Conservation (phyloP, 2,797 vertebrate species). For the Gila robusta region DNA sequence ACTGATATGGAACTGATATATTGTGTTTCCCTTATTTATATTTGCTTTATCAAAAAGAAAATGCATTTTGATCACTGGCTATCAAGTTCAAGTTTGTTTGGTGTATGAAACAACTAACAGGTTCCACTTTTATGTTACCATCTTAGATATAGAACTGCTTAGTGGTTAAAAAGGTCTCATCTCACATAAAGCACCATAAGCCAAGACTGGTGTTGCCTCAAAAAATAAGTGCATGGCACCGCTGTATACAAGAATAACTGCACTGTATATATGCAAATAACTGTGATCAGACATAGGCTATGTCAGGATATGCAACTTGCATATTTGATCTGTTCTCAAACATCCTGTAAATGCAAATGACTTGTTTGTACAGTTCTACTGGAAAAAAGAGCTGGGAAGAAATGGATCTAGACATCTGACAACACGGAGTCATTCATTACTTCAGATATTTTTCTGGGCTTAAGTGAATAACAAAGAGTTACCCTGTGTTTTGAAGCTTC, state of each 20-base stretch:
- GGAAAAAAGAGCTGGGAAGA: constrained; percentile 20
- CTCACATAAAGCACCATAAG: neutral
- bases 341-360: constrained; percentile 37
- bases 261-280: neutral
- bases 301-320: neutral
- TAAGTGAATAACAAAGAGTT: constrained; percentile 33
- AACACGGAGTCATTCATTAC: constrained; percentile 24
- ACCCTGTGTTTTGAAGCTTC: constrained; percentile 25
- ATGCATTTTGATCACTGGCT: neutral
- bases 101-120: neutral
- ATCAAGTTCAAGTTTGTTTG: neutral
- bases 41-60: neutral
- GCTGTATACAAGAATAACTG: neutral
- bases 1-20: neutral
- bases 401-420: constrained; percentile 22
- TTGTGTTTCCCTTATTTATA: neutral
- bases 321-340: constrained; percentile 5
- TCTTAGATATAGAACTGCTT: neutral
- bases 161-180: neutral
- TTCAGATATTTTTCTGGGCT: constrained; percentile 21
- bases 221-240: neutral
- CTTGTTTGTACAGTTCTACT: neutral
- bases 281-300: neutral
- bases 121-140: neutral
- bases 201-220: neutral